Percentiles rank a stretch among this genome's conserved stretches.
phyloP scores from a whole-genome alignment of 2,888 invertebrate species.

The Agonopterix heracliana region DNA sequence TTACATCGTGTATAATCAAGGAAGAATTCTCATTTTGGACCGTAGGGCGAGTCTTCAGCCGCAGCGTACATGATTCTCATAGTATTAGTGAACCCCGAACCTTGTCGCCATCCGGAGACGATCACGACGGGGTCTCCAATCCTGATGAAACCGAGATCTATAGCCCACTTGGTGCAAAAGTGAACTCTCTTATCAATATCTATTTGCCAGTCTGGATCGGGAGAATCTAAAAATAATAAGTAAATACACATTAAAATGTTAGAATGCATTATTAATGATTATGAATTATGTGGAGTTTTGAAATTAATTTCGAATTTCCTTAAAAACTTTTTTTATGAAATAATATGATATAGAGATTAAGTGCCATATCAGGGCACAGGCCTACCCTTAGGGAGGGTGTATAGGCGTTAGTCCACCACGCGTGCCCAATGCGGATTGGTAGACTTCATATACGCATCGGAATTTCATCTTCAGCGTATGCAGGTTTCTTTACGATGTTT shows the following conservation, averaged over 20 bases:
- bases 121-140: constrained; percentile 82
- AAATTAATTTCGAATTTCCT: background rate
- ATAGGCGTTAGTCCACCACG: no score
- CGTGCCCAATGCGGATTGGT: no score
- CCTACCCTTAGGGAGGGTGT: no score
- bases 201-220: constrained; percentile 70
- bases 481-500: no score
- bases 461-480: no score
- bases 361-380: no score
- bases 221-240: constrained; percentile 36
- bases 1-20: no score
- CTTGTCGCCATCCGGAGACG: constrained; percentile 83
- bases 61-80: constrained; percentile 78
- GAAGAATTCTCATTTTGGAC: no score
- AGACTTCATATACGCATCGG: no score
- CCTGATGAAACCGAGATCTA: constrained; percentile 78
- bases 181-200: constrained; percentile 79
- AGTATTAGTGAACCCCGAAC: constrained; percentile 81
- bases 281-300: background rate
- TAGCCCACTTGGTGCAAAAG: constrained; percentile 77
- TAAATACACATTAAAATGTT: no score
- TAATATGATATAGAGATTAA: no score
- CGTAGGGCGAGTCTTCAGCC: constrained; percentile 16
- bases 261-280: background rate
- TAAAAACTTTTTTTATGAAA: no score